phyloP scores from a whole-genome alignment of 2,797 vertebrate species.

The Salmo trutta region DNA sequence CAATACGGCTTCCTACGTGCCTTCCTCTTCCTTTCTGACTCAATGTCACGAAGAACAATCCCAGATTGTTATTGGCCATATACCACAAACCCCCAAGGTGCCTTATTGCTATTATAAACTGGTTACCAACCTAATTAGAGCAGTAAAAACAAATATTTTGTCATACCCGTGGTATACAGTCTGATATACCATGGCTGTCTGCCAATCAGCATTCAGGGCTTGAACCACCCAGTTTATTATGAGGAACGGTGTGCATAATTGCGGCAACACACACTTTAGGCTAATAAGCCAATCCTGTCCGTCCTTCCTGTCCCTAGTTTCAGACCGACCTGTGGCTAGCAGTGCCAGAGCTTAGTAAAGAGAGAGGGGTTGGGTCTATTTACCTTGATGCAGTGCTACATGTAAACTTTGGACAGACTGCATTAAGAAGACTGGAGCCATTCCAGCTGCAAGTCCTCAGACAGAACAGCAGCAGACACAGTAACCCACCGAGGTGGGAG shows the following conservation, averaged over 20 bases:
- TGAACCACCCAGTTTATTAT: too few relatives aligned
- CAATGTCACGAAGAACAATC: conserved; percentile 55
- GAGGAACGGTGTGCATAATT: background rate
- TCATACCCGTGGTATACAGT: too few relatives aligned
- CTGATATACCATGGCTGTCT: too few relatives aligned
- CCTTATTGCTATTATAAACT: too few relatives aligned
- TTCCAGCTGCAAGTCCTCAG: conserved; percentile 48
- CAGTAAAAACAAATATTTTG: too few relatives aligned
- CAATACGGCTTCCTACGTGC: conserved; percentile 45
- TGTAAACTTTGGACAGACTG: conserved; percentile 23
- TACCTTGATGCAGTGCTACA: conserved; percentile 59
- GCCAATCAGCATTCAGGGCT: too few relatives aligned
- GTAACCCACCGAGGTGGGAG: conserved; percentile 43
- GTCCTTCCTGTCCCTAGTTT: background rate
- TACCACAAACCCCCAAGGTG: too few relatives aligned
- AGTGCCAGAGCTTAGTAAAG: conserved; percentile 24
- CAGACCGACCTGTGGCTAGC: background rate
- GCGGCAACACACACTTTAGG: background rate
- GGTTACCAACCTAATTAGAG: too few relatives aligned
- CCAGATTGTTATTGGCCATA: background rate
- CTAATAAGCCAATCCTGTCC: background rate
- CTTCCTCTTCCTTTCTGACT: conserved; percentile 70
- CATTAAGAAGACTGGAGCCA: conserved; percentile 25
- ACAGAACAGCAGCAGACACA: conserved; percentile 42
- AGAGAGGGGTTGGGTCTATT: conserved; percentile 50